Conservation (phyloP, 2,113 vertebrate genomes). For the Bubalus kerabau region DNA sequence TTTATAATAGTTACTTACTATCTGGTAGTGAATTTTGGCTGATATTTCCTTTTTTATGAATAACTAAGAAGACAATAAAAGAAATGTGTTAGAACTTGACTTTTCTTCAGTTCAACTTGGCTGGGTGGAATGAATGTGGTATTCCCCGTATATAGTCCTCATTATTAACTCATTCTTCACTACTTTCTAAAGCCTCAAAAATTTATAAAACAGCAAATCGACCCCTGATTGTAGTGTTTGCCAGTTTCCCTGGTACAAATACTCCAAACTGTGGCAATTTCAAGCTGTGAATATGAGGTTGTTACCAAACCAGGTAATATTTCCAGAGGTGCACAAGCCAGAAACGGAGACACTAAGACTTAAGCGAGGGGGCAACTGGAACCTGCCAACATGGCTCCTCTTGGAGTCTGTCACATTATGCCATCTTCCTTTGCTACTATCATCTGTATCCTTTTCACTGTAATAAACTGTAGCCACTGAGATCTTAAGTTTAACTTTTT, state of each 20-base stretch:
- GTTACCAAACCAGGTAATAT: background rate
- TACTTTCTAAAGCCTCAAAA: background rate
- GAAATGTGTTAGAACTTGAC: background rate
- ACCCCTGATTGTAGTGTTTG: background rate
- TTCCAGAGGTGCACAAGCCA: background rate
- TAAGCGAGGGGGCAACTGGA: background rate
- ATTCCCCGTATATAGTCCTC: background rate
- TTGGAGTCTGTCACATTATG: background rate
- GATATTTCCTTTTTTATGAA: background rate
- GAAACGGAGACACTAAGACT: background rate
- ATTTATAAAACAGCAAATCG: background rate
- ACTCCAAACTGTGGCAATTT: background rate
- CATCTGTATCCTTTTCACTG: background rate
- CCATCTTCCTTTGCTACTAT: background rate
- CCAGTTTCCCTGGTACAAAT: background rate
- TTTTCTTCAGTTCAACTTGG: background rate
- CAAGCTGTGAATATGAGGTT: background rate
- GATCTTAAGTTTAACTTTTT: background rate
- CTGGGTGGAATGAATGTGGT: background rate
- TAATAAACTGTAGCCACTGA: background rate
- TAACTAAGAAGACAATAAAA: background rate
- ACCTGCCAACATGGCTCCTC: background rate
- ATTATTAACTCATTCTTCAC: background rate
- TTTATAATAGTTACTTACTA: background rate
- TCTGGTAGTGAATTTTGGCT: background rate